These are phyloP conservation scores for Exocentrus adspersus DNA, from an alignment of 2,888 invertebrate genomes.

Conservation along the genomic window DNA sequence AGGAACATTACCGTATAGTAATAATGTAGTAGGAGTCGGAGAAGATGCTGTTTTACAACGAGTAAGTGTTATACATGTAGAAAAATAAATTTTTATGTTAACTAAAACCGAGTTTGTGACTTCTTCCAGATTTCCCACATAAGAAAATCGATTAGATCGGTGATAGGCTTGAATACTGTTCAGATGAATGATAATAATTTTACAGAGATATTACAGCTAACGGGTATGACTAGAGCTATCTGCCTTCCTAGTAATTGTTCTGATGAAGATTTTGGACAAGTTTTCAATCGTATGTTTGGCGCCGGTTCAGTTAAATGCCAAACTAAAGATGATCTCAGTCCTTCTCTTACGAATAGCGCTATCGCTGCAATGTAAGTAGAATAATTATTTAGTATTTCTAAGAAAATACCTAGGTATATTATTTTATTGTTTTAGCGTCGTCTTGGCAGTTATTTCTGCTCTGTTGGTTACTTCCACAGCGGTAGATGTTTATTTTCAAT, in stretches of 20 bases:
- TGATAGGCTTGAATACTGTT: too few species aligned
- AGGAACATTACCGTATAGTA: background rate
- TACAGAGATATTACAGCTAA: constrained; percentile 16
- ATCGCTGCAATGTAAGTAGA: constrained; percentile 46
- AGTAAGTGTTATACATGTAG: background rate
- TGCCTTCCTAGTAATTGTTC: constrained; percentile 41
- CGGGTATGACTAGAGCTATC: constrained; percentile 35
- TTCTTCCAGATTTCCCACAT: background rate
- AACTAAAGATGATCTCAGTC: constrained; percentile 40
- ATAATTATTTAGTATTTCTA: background rate
- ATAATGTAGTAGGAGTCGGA: background rate
- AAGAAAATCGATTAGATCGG: too few species aligned
- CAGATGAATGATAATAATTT: constrained; percentile 57
- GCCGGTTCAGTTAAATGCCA: constrained; percentile 36
- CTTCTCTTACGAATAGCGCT: constrained; percentile 39
- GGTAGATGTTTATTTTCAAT: constrained; percentile 40
- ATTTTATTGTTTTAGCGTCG: constrained; percentile 36
- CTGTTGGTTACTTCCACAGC: constrained; percentile 39
- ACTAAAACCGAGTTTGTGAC: too few species aligned
- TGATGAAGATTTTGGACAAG: constrained; percentile 61
- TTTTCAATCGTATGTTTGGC: constrained; percentile 46
- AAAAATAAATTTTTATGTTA: background rate
- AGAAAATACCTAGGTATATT: background rate
- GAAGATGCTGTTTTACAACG: background rate
- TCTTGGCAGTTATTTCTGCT: constrained; percentile 34